phyloP scores from a whole-genome alignment of 1,140 invertebrate genomes.

The Lineus longissimus region DNA sequence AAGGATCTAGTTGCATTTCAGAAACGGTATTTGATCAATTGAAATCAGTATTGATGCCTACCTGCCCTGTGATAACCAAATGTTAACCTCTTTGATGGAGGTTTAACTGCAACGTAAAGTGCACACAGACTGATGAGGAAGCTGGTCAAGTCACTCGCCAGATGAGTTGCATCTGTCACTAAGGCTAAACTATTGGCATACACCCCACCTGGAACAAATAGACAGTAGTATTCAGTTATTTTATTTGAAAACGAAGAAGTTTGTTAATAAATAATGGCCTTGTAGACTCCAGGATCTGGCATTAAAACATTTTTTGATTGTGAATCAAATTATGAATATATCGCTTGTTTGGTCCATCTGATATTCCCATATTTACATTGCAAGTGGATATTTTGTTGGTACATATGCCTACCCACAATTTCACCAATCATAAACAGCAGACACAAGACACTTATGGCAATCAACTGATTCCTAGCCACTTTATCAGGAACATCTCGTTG shows the following conservation, averaged over 20 bases:
- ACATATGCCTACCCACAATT: slow-evolving; percentile 66
- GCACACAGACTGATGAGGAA: slow-evolving; percentile 96
- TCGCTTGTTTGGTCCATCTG: no score
- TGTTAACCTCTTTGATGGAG: slow-evolving; percentile 76
- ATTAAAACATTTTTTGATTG: no score
- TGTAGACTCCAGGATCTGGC: no score
- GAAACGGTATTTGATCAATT: no score
- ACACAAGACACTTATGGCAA: slow-evolving; percentile 82
- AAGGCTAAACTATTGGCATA: slow-evolving; percentile 90
- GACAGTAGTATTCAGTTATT: neutral
- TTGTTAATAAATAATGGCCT: no score
- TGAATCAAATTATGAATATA: neutral
- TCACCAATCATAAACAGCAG: slow-evolving; percentile 90
- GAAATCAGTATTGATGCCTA: no score
- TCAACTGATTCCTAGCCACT: slow-evolving; percentile 73
- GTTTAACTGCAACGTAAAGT: slow-evolving; percentile 82
- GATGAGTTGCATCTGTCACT: slow-evolving; percentile 94
- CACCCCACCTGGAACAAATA: slow-evolving; percentile 69
- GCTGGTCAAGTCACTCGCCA: slow-evolving; percentile 91
- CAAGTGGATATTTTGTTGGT: no score
- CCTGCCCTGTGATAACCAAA: slow-evolving; percentile 90
- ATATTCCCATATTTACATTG: no score
- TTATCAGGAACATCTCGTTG: neutral
- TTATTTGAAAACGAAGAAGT: neutral
- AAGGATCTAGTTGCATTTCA: no score